Percentiles rank a stretch among this genome's conserved stretches.
phyloP scores from a whole-genome alignment of 2,113 vertebrate genomes.

The Alectura lathami region DNA sequence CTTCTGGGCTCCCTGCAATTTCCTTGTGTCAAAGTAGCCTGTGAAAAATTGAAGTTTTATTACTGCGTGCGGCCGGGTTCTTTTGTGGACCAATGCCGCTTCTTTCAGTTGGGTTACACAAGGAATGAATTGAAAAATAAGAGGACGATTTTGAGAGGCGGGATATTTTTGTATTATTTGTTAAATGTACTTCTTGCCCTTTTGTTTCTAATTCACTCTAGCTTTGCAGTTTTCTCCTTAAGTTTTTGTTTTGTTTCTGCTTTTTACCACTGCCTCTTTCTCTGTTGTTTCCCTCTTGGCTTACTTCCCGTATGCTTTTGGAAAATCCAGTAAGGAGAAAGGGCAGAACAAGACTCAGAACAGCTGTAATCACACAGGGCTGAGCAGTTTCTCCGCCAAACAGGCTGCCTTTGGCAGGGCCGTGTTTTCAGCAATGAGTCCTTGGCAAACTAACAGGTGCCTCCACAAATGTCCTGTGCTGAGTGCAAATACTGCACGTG shows the following conservation, averaged over 20 bases:
- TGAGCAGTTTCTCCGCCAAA: not conserved
- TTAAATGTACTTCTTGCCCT: not conserved
- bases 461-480: not conserved
- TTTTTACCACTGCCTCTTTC: not conserved
- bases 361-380: not conserved
- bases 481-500: not conserved
- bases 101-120: not conserved
- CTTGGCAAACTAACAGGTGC: not conserved
- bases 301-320: slow-evolving; percentile 18
- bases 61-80: not conserved
- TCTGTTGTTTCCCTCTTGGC: not conserved
- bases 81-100: not conserved
- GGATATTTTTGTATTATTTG: not conserved
- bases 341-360: not conserved
- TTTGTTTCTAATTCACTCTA: not conserved
- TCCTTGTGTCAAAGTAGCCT: not conserved
- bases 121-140: not conserved
- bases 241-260: not conserved
- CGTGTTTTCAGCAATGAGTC: not conserved
- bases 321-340: not conserved
- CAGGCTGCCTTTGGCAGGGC: not conserved
- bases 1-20: not conserved
- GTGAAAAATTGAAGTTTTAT: not conserved
- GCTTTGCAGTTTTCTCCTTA: not conserved
- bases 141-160: not conserved